Percentiles rank a stretch among this genome's conserved stretches.
Conservation (phyloP, 1,140 invertebrate genomes). For the Ceratosolen fusciceps region DNA sequence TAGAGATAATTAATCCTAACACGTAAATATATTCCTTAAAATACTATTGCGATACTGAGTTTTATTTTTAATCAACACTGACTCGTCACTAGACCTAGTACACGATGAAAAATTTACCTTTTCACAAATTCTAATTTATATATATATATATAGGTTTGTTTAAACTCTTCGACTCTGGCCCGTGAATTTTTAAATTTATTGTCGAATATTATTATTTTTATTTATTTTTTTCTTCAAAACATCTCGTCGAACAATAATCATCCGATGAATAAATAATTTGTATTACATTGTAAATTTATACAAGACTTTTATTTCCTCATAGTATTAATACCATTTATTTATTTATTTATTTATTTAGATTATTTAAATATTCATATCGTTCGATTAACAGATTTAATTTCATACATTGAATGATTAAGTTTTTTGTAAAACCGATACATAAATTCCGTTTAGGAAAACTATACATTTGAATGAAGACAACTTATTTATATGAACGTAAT, state of each 20-base stretch:
- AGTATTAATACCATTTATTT: not conserved
- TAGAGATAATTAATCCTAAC: conserved; percentile 11
- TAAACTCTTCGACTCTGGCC: no score
- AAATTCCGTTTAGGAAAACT: no score
- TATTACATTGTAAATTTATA: conserved; percentile 1
- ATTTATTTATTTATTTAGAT: not conserved
- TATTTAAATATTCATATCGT: not conserved
- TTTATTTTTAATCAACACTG: conserved; percentile 8
- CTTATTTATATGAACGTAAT: no score
- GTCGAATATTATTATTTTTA: not conserved
- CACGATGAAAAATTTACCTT: conserved; percentile 10
- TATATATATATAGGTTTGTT: not conserved
- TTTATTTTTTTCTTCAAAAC: not conserved
- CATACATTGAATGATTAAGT: conserved; percentile 6
- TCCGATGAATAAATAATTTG: no score
- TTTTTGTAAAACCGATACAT: no score
- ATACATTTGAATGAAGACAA: no score
- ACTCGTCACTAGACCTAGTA: not conserved
- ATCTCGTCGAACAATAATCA: not conserved
- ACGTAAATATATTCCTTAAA: conserved; percentile 12
- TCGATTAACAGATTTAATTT: not conserved
- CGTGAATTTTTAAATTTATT: conserved; percentile 8
- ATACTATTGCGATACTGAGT: conserved; percentile 27
- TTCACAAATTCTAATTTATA: not conserved
- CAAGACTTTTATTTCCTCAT: not conserved